Evolutionary conservation across 2,888 invertebrate species (phyloP), one percentile per base, ranked within the genome.

Genomic region (Napeogenes inachia): DNA sequence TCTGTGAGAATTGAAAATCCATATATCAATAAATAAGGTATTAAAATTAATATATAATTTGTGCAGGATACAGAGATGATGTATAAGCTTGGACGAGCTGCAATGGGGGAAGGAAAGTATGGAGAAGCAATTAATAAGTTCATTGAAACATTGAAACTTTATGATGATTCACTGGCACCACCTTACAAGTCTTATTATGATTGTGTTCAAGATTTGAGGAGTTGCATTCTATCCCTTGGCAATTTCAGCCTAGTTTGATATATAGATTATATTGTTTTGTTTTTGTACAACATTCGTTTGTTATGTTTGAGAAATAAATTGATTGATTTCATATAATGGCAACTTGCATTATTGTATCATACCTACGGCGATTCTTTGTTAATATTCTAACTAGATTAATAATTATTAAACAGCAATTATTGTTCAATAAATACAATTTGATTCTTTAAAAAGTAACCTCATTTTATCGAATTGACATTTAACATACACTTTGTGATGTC

Each of bases 141-240:
- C 65, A 83, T 93, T 47, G 92, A 94, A 75, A 92, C 94, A 21
- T 80, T 95, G 53, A 92, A 92, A 67, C 86, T 95, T 12, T 92
- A 95, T 75, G 93, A 94, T 64, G 91, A 92, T 54, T 93, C 93
- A 3, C 81, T 96, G 54, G 92, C 92, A 2, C 93, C 95, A 6
- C 96, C 96, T 0, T 95, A 95, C 71, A 92, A 91, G 65, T 96
- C 95, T 69, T 95, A 94, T 78, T 94, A 95, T 73, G 88, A 95
- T 57, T 95, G 94, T 75, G 94, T 95, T 64, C 94, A 96, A 79
- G 93, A 93, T 58, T 84, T 94, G 13, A 91, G 94, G 69, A 91
- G 93, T 57, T 94, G 94, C 70, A 92, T 94, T 83, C 84, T 96
- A 4, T 89, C 93, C 61, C 84, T 93, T 68, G 96, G 95, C 56